Evolutionary conservation across 2,113 vertebrate genomes (phyloP).

Genomic region (Lycaon pictus): DNA sequence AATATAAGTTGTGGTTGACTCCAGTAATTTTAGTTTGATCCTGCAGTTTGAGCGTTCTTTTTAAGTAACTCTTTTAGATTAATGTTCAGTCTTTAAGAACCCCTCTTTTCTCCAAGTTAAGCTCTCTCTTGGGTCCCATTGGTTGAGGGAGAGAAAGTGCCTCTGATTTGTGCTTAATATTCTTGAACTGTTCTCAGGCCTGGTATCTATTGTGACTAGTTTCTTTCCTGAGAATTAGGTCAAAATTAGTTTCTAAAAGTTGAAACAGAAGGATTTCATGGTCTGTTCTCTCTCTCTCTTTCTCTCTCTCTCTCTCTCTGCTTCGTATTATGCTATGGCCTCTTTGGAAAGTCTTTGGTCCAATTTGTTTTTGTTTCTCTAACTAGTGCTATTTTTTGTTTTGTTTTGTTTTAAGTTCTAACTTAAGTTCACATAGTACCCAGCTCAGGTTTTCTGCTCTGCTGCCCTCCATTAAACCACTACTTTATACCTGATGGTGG

Average conservation of each 20-base stretch:
- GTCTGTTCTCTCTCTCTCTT: background rate
- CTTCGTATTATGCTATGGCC: too few relatives aligned
- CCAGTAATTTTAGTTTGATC: background rate
- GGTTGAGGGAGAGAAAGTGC: background rate
- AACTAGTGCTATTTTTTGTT: background rate
- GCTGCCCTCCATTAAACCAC: fast-evolving
- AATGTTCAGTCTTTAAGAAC: background rate
- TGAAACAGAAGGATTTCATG: background rate
- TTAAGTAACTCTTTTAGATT: background rate
- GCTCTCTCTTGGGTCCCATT: background rate
- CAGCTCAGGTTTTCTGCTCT: background rate
- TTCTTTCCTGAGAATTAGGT: background rate
- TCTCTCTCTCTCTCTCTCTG: background rate
- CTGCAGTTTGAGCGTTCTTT: background rate
- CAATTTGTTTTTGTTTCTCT: background rate
- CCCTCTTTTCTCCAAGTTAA: background rate
- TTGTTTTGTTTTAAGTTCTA: background rate
- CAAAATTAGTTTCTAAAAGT: background rate
- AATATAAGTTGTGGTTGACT: background rate
- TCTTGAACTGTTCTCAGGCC: background rate
- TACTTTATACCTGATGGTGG: background rate
- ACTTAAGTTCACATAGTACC: background rate
- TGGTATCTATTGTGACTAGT: background rate
- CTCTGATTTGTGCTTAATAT: background rate
- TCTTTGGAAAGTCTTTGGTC: background rate